phyloP scores from a whole-genome alignment of 2,113 vertebrate genomes.

The Caretta caretta region DNA sequence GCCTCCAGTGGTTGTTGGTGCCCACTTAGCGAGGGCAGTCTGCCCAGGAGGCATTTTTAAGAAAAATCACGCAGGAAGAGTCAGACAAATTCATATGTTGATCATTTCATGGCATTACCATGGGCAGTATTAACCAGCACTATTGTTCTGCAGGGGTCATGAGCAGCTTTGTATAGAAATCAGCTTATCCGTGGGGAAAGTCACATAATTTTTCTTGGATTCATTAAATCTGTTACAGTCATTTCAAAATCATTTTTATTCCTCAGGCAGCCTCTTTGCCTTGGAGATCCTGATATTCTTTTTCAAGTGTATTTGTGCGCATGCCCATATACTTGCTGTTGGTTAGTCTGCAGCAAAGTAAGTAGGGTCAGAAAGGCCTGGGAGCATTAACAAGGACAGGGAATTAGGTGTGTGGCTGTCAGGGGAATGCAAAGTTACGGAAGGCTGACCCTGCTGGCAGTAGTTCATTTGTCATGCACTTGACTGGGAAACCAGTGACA shows the following conservation, averaged over 20 bases:
- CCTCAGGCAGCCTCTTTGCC: neutral
- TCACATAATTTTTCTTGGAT: neutral
- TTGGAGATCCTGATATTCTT: neutral
- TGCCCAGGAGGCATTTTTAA: neutral
- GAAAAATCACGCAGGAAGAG: neutral
- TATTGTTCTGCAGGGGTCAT: neutral
- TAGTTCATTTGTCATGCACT: neutral
- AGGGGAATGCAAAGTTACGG: neutral
- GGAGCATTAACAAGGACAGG: neutral
- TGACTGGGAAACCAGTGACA: neutral
- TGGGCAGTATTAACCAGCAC: neutral
- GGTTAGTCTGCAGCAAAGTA: constrained; percentile 7
- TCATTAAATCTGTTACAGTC: neutral
- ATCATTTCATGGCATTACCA: neutral
- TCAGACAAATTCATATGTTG: neutral
- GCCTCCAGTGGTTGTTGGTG: neutral
- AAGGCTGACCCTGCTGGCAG: neutral
- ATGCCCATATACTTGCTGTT: neutral
- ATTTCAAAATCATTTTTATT: neutral
- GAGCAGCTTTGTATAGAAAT: neutral
- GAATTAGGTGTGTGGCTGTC: neutral
- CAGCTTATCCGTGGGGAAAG: neutral
- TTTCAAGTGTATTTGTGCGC: neutral
- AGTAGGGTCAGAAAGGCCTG: neutral
- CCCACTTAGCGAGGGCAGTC: too few relatives aligned